Conservation (phyloP, 2,797 vertebrate genomes). For the Acomys russatus region DNA sequence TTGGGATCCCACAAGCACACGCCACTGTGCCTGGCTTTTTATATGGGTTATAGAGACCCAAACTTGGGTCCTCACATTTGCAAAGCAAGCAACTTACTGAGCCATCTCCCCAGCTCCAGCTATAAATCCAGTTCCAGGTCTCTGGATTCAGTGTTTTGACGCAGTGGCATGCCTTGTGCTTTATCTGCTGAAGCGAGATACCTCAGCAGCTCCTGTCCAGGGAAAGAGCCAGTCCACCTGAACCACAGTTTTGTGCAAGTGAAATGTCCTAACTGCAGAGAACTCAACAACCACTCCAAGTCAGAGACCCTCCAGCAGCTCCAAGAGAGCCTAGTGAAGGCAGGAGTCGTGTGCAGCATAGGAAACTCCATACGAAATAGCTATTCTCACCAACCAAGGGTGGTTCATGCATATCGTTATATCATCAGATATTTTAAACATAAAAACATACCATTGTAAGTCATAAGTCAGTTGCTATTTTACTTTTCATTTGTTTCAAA, state of each 20-base stretch:
- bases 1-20: not conserved
- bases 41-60: not conserved
- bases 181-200: slow-evolving; percentile 80
- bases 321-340: slow-evolving; percentile 63
- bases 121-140: slow-evolving; percentile 23
- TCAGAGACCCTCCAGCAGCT: slow-evolving; percentile 73
- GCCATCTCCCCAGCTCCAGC: not conserved
- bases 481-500: slow-evolving; percentile 86
- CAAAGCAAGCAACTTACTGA: not conserved
- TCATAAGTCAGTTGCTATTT: slow-evolving; percentile 79
- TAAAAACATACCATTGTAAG: slow-evolving; percentile 73
- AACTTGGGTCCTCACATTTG: not conserved
- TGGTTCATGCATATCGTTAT: slow-evolving; percentile 65
- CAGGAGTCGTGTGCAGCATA: slow-evolving; percentile 55
- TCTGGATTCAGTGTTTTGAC: slow-evolving; percentile 47
- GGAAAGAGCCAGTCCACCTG: slow-evolving; percentile 80
- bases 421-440: slow-evolving; percentile 72
- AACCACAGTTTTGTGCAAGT: slow-evolving; percentile 65
- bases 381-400: slow-evolving; percentile 61
- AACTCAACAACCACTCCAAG: slow-evolving; percentile 72
- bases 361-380: slow-evolving; percentile 65
- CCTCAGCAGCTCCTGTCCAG: slow-evolving; percentile 33
- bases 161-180: slow-evolving; percentile 74
- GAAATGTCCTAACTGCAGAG: slow-evolving; percentile 76
- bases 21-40: not conserved